Conservation (phyloP, 2,113 vertebrate species). For the Cyanocitta stelleri region DNA sequence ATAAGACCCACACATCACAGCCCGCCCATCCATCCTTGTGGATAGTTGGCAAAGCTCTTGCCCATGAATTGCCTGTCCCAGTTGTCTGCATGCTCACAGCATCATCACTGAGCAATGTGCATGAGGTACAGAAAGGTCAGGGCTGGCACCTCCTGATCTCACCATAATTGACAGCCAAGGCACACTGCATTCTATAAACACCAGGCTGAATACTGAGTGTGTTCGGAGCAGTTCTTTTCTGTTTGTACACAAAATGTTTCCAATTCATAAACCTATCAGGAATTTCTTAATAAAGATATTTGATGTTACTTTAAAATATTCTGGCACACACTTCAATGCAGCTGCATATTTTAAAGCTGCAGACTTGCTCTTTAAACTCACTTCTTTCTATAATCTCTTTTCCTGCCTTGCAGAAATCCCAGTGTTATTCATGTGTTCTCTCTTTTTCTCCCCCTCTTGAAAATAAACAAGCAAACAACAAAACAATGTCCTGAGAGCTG, state of each 20-base stretch:
- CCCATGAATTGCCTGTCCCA: neutral
- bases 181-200: neutral
- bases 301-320: conserved; percentile 69
- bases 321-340: conserved; percentile 50
- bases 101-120: neutral
- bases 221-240: neutral
- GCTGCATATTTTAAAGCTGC: conserved; percentile 60
- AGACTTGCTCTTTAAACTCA: conserved; percentile 21
- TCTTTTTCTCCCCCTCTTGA: neutral
- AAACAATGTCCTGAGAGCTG: neutral
- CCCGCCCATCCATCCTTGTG: rapidly evolving
- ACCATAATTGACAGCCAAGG: neutral
- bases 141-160: neutral
- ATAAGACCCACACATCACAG: neutral
- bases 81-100: neutral
- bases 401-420: neutral
- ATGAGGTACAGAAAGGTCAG: conserved; percentile 13
- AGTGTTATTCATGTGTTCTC: neutral
- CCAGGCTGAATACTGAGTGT: neutral
- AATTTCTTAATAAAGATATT: conserved; percentile 62
- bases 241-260: conserved; percentile 21
- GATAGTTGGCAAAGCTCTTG: neutral
- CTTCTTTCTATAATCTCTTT: neutral
- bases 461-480: neutral
- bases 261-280: conserved; percentile 36